Evolutionary conservation across 2,113 vertebrate species (phyloP), one percentile per base, ranked within the genome.

Genomic region (Callospermophilus lateralis): DNA sequence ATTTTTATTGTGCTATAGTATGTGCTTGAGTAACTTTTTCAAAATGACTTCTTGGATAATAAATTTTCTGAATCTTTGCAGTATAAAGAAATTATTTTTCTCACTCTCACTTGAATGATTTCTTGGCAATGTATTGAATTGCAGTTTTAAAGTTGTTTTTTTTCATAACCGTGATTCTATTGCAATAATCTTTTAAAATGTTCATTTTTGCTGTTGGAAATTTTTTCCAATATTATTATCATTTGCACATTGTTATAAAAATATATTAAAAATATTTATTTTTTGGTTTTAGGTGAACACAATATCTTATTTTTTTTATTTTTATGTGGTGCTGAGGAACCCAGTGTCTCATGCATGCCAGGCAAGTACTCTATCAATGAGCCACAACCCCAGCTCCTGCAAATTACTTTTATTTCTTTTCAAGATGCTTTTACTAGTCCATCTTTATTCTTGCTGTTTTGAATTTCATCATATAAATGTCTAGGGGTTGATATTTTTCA

Each of bases 351-450:
- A 45, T 45, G 45, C 45, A 45, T 45, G 8, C 45, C 45, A 45
- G 8, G 45, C 45, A 45, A 45, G 45, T 8, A 9, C 45, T 45
- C 45, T 45, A 45, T 45, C 45, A 45, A 7, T 45, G 45, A 45
- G 45, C 8, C 45, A 45, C 45, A 45, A 45, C 45, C 45, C 45
- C 45, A 45, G 45, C 45, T 45, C 8, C 45, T 45, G 45, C 28
- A 51, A 37, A 74, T 93, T 26, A 13, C 83, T 77, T 93, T 90
- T 67, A 37, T 88, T 80, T 26, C 22, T n/a, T 88, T 88, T 74
- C 19, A 87, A 51, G 63, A 32, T 67, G 22, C 2, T 65, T 77
- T 68, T 5, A 32, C 28, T 58, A 7, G 19, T 51, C 74, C 48
- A 20, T 89, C 16, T 87, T 61, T 77, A 48, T 67, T 72, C 28